A percentile compares a stretch with the other conserved stretches of the same genome.
Conservation (phyloP, 64 coral and sea anemone species). For the Dendrophyllia cribrosa region DNA sequence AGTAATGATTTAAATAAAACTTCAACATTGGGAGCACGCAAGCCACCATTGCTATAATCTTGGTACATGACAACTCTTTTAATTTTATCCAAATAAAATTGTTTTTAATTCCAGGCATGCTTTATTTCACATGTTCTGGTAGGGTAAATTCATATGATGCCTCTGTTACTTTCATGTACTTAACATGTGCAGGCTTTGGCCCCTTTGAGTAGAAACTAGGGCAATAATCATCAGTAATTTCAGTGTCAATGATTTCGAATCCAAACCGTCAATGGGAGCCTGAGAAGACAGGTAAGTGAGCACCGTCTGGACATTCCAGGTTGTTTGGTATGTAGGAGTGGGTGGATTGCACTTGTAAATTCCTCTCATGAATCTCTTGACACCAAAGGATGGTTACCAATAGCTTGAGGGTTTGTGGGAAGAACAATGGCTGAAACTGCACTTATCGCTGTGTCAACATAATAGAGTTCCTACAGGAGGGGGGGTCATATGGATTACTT, state of each 20-base stretch:
- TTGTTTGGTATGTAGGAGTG: not conserved
- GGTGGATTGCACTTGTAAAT: constrained; percentile 7
- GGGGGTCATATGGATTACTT: constrained; percentile 34
- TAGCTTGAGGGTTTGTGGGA: not conserved
- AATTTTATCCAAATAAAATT: not conserved
- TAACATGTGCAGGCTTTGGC: constrained; percentile 24
- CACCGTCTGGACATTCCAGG: not conserved
- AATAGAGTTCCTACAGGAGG: not conserved
- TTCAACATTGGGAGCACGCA: no score
- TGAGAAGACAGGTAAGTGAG: not conserved
- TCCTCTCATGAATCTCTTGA: constrained; percentile 13
- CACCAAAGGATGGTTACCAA: constrained; percentile 23
- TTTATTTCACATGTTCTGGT: constrained; percentile 17
- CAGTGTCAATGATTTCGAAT: constrained; percentile 12
- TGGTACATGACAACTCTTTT: no score
- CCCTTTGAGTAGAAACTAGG: not conserved
- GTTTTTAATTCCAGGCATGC: constrained; percentile 12
- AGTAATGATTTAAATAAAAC: no score
- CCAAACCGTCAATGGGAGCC: not conserved
- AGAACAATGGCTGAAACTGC: constrained; percentile 48
- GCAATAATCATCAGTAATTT: constrained; percentile 35
- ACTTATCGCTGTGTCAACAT: constrained; percentile 28
- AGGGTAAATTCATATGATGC: constrained; percentile 10
- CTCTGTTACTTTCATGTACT: constrained; percentile 23
- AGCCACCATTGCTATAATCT: no score